Base-by-base conservation (phyloP, 2,888 invertebrate genomes). In the Cremastinae sp. region DNA sequence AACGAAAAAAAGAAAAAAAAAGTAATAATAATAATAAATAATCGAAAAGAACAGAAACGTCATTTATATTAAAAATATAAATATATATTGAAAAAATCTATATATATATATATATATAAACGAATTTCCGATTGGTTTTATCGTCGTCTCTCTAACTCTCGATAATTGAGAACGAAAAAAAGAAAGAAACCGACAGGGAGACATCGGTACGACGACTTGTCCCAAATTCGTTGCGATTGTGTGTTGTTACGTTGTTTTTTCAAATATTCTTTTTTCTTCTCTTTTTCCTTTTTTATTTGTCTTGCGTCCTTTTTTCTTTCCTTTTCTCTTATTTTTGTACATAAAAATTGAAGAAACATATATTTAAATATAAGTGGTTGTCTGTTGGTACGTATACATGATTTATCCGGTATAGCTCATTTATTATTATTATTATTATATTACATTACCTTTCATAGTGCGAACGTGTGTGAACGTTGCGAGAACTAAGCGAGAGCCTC, bases 321-420 rank as follows among this genome's bases (percentile, higher is more conserved):
- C 7, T 47, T 35, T 53, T 20, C 14, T 53, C 28, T 28, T 12
- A 47, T 49, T 51, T 61, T 74, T 79, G 74, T 83, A 81, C 81
- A 82, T 76, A 83, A 81, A n/a, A 81, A 74, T 73, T 74, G 75
- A 79, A 81, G 80, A 78, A 80, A 71, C 79, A 80, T 84, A 83
- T 83, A 83, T 82, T 81, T 80, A 80, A 82, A 79, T 83, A 81
- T 83, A 82, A 84, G 80, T 79, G 84, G 83, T 86, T 84, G 84
- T 85, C 84, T 85, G 84, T 86, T 85, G 81, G 83, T 82, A 83
- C 81, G 82, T 83, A 28, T 28, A 81, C 79, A 83, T 81, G 83
- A 85, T 83, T 85, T 84, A 85, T 84, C 28, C 72, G 62, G 78
- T 78, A 78, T 79, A 79, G 68, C 76, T 79, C 78, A 80, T 79